These are phyloP conservation scores for Clavelina lepadiformis DNA, from an alignment of 23 tunicate species.

Conservation along the genomic window DNA sequence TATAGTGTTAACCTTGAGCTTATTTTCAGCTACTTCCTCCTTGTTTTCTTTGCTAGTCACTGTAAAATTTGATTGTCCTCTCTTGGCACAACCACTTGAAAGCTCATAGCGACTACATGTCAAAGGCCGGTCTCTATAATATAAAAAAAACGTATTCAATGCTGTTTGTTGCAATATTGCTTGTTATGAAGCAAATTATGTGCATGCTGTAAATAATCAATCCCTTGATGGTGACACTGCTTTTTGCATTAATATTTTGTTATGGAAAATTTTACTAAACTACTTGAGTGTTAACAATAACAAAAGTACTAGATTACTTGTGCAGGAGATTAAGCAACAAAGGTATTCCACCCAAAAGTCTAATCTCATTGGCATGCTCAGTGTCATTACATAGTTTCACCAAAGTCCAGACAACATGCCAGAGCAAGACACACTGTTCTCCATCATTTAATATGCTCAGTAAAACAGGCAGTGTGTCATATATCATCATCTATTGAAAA, in stretches of 20 bases:
- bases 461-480: slow-evolving; percentile 76
- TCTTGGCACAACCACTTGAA: slow-evolving; percentile 34
- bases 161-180: too few species aligned
- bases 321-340: slow-evolving; percentile 63
- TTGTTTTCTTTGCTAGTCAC: slow-evolving; percentile 23
- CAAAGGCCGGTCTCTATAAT: slow-evolving; percentile 38
- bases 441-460: slow-evolving; percentile 72
- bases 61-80: slow-evolving; percentile 10
- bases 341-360: slow-evolving; percentile 82
- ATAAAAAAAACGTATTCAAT: too few species aligned
- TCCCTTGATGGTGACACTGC: neutral
- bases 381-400: slow-evolving; percentile 67
- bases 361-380: slow-evolving; percentile 67
- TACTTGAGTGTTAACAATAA: neutral
- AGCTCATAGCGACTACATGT: slow-evolving; percentile 48
- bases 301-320: slow-evolving; percentile 13
- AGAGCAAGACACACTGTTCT: slow-evolving; percentile 69
- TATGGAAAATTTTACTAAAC: neutral
- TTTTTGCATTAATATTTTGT: neutral
- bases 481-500: slow-evolving; percentile 89
- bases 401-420: slow-evolving; percentile 84
- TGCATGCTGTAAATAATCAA: neutral
- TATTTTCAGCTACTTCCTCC: slow-evolving; percentile 38
- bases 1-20: slow-evolving; percentile 25
- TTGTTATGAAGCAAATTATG: too few species aligned